Percentiles rank a stretch among this genome's conserved stretches.
Conservation (phyloP, 2,797 vertebrate species). For the Glossophaga mutica region DNA sequence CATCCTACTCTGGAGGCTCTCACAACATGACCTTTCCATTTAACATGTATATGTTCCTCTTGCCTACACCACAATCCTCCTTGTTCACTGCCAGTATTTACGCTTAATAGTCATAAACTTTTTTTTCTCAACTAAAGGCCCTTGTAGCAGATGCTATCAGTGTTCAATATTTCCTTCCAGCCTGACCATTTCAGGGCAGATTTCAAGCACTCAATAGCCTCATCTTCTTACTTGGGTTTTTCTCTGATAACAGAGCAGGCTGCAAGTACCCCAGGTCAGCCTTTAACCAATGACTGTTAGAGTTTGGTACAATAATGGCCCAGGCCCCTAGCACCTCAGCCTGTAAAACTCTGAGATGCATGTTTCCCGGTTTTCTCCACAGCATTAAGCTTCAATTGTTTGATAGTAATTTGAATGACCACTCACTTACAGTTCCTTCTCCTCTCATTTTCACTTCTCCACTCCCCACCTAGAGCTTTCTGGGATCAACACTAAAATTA, state of each 20-base stretch:
- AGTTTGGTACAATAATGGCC: not conserved
- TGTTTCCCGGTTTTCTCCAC: not conserved
- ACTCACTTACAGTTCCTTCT: not conserved
- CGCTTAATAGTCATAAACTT: not conserved
- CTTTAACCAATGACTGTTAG: not conserved
- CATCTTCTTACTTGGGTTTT: not conserved
- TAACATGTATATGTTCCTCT: not conserved
- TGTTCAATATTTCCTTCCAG: not conserved
- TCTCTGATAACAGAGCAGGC: not conserved
- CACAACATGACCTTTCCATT: not conserved
- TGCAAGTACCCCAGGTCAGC: not conserved
- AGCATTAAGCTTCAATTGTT: not conserved
- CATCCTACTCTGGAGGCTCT: not conserved
- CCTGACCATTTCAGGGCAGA: not conserved
- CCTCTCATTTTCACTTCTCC: not conserved
- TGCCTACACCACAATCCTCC: rapidly evolving
- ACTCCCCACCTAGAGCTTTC: not conserved
- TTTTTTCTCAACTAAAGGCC: not conserved
- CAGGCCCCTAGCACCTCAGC: not conserved
- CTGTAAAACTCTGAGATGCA: not conserved
- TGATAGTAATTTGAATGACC: not conserved
- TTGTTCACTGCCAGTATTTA: not conserved
- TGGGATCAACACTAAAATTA: not conserved
- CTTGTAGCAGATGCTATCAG: not conserved
- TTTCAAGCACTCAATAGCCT: not conserved